Conservation (phyloP, 2,888 invertebrate genomes). For the Salticus scenicus region DNA sequence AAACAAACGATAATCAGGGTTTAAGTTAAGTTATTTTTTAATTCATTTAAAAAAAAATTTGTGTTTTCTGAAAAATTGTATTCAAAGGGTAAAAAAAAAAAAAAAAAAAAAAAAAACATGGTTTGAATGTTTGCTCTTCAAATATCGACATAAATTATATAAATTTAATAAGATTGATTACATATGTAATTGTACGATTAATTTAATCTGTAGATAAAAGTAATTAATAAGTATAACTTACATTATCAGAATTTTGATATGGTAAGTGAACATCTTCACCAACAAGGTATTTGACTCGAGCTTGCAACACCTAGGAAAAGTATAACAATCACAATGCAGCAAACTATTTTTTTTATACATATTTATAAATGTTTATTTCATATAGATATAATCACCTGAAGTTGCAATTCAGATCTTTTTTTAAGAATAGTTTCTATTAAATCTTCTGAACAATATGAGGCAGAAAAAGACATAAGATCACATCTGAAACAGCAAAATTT, state of each 20-base stretch:
- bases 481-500: slow-evolving; percentile 72
- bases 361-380: neutral
- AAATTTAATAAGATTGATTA: neutral
- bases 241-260: slow-evolving; percentile 15
- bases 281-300: slow-evolving; percentile 54
- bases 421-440: slow-evolving; percentile 53
- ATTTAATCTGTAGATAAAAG: no score
- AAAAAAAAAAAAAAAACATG: no score
- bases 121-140: no score
- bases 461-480: slow-evolving; percentile 77
- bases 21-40: no score
- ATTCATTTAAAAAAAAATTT: no score
- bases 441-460: slow-evolving; percentile 76
- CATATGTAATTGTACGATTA: no score
- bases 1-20: no score
- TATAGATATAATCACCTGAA: slow-evolving; percentile 42
- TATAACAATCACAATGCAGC: no score
- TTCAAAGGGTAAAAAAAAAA: no score
- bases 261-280: slow-evolving; percentile 29
- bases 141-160: neutral
- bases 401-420: slow-evolving; percentile 45
- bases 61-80: no score
- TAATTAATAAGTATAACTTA: no score
- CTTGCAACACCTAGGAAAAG: slow-evolving; percentile 43
- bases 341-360: no score